phyloP scores from a whole-genome alignment of 2,888 invertebrate genomes.

The Ochropleura leucogaster region DNA sequence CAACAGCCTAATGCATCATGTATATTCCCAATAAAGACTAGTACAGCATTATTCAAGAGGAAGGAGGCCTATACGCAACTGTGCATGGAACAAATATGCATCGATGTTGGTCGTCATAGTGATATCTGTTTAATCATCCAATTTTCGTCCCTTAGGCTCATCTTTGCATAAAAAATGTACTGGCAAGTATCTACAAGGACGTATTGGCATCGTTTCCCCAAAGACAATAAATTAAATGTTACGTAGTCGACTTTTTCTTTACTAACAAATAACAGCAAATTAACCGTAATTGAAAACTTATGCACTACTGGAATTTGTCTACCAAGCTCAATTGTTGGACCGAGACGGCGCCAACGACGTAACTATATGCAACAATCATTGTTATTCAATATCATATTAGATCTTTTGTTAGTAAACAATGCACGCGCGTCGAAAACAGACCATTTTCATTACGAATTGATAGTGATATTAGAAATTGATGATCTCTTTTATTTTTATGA shows the following conservation, averaged over 20 bases:
- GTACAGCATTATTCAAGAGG: not conserved
- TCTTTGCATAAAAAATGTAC: not conserved
- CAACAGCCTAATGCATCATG: not conserved
- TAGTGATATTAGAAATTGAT: conserved; percentile 37
- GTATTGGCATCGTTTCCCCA: conserved; percentile 12
- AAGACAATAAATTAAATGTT: not conserved
- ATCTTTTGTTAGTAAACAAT: conserved; percentile 56
- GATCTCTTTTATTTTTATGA: conserved; percentile 42
- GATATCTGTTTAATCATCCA: not conserved
- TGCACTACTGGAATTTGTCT: conserved; percentile 4
- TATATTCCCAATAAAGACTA: not conserved
- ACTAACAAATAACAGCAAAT: conserved; percentile 14
- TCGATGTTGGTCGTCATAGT: not conserved
- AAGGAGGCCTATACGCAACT: not conserved
- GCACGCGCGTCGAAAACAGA: conserved; percentile 27
- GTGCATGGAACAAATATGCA: too few relatives aligned
- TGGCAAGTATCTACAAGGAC: not conserved
- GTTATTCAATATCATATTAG: conserved; percentile 46
- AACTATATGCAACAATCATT: conserved; percentile 39
- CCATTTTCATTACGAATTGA: conserved; percentile 18
- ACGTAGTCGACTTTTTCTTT: not conserved
- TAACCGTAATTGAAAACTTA: conserved; percentile 21
- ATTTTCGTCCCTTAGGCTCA: not conserved
- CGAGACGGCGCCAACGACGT: conserved; percentile 40
- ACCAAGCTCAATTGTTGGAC: conserved; percentile 22